phyloP scores from a whole-genome alignment of 1,140 invertebrate genomes.

The Olivierus martensii region DNA sequence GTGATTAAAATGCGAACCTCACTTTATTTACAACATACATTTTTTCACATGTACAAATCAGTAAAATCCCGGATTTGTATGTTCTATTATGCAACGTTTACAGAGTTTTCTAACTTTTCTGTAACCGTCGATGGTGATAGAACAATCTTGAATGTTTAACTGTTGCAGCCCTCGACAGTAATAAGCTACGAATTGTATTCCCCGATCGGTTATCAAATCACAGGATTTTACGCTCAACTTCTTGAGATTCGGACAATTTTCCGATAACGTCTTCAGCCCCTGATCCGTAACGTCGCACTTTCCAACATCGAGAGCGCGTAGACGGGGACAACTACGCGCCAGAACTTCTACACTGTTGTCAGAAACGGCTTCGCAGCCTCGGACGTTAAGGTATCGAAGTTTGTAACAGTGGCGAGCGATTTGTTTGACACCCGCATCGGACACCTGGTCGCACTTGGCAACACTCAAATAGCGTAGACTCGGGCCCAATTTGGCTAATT shows the following conservation, averaged over 20 bases:
- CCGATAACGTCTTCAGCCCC: constrained; percentile 64
- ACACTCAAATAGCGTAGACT: constrained; percentile 70
- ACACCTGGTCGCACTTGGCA: constrained; percentile 70
- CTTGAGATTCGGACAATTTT: constrained; percentile 76
- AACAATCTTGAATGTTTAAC: constrained; percentile 81
- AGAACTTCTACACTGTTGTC: constrained; percentile 73
- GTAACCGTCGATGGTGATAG: constrained; percentile 72
- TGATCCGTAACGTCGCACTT: constrained; percentile 85
- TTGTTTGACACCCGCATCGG: constrained; percentile 71
- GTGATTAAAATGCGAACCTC: no score
- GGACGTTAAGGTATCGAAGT: constrained; percentile 72
- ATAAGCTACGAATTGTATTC: constrained; percentile 62
- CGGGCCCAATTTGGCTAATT: constrained; percentile 70
- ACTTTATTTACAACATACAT: no score
- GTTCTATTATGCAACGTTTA: constrained; percentile 79
- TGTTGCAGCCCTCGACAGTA: constrained; percentile 74
- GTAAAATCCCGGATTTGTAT: constrained; percentile 85
- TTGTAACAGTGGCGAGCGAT: constrained; percentile 77
- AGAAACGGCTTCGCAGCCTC: constrained; percentile 81
- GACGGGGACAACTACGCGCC: constrained; percentile 61
- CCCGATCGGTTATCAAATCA: constrained; percentile 71
- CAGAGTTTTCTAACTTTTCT: constrained; percentile 80
- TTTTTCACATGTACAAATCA: no score
- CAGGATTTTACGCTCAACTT: constrained; percentile 79
- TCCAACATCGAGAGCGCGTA: constrained; percentile 73